A percentile compares a stretch with the other conserved stretches of the same genome.
These are phyloP conservation scores for Tuberolachnus salignus DNA, from an alignment of 2,888 invertebrate species.

Conservation along the genomic window DNA sequence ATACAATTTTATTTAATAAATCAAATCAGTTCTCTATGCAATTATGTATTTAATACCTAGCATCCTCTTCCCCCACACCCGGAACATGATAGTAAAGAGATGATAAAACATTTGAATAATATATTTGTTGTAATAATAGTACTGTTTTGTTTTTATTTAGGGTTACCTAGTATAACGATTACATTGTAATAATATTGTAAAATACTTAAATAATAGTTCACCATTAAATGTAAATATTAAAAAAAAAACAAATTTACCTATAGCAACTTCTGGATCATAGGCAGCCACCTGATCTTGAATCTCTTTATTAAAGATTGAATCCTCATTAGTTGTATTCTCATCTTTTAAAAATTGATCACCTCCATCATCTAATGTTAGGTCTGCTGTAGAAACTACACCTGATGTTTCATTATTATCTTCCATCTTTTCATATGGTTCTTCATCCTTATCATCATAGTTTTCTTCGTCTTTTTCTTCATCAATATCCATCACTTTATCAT, in stretches of 20 bases:
- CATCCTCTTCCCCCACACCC: no score
- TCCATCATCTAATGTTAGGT: background rate
- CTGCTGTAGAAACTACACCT: slow-evolving; percentile 11
- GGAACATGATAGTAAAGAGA: no score
- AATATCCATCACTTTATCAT: slow-evolving; percentile 63
- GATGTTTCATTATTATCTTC: slow-evolving; percentile 15
- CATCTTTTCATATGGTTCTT: background rate
- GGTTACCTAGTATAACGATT: no score
- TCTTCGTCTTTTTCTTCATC: slow-evolving; percentile 61
- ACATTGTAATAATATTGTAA: no score
- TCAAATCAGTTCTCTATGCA: no score
- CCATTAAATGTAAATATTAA: background rate
- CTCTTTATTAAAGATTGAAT: slow-evolving; percentile 19
- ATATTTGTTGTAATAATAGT: no score
- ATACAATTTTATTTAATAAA: no score
- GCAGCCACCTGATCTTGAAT: slow-evolving; percentile 28
- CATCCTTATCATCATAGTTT: slow-evolving; percentile 24
- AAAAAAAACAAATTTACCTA: slow-evolving; percentile 2
- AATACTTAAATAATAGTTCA: no score
- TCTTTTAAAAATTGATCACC: background rate
- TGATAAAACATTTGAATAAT: no score
- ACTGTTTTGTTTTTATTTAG: no score
- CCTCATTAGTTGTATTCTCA: background rate
- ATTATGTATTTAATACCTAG: no score
- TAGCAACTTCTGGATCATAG: slow-evolving; percentile 38